Conservation (phyloP, 2,113 vertebrate genomes). For the Eurystomus gularis region DNA sequence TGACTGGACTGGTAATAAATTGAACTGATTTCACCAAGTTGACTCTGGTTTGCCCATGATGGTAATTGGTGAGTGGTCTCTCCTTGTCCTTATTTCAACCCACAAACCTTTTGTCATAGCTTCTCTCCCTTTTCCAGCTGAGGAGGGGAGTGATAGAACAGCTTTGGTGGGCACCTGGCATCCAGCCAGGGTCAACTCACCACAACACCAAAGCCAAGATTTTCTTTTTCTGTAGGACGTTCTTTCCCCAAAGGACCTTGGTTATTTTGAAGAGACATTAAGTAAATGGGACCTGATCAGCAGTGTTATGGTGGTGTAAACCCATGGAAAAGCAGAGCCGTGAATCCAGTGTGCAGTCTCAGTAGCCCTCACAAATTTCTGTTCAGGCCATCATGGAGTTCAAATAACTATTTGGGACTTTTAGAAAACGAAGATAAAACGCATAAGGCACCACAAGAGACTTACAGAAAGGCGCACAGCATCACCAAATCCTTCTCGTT, state of each 20-base stretch:
- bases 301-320: neutral
- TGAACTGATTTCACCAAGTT: neutral
- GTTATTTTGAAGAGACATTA: neutral
- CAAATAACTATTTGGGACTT: neutral
- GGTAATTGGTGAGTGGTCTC: neutral
- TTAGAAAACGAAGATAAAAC: conserved; percentile 30
- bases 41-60: neutral
- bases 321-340: neutral
- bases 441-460: neutral
- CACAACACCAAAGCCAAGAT: neutral
- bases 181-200: neutral
- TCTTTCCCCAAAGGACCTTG: neutral
- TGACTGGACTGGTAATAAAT: neutral
- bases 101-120: neutral
- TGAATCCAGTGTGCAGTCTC: neutral
- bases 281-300: neutral
- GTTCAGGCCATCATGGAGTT: neutral
- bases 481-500: conserved; percentile 16
- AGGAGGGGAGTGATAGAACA: neutral
- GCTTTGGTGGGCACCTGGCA: neutral
- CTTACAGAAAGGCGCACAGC: neutral
- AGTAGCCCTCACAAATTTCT: neutral
- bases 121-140: neutral
- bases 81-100: neutral
- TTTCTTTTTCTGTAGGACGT: neutral